phyloP scores from a whole-genome alignment of 2,888 invertebrate species.

The Macrophya annulata region DNA sequence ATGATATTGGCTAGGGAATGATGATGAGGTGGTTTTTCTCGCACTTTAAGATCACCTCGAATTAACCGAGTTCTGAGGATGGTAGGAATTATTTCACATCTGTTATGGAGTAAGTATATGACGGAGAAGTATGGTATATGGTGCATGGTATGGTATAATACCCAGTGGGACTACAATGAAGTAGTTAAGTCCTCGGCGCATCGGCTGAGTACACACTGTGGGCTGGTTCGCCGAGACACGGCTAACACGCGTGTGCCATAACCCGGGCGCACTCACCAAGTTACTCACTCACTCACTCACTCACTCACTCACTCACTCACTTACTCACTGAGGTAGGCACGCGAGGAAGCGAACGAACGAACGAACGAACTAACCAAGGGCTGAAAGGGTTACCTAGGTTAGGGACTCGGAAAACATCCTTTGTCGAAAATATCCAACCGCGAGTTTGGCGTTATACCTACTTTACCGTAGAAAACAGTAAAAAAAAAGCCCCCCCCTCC shows the following conservation, averaged over 20 bases:
- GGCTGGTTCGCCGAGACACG: neutral
- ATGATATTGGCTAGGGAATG: no score
- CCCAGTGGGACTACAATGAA: constrained; percentile 75
- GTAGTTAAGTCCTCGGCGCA: constrained; percentile 75
- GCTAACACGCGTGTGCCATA: neutral
- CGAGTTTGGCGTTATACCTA: neutral
- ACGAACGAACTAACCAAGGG: neutral
- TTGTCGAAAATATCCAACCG: constrained; percentile 72
- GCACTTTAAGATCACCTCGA: neutral
- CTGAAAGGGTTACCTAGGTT: constrained; percentile 77
- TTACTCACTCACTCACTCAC: constrained; percentile 1
- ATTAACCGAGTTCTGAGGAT: neutral
- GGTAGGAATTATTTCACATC: constrained; percentile 72
- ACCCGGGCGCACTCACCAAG: constrained; percentile 50
- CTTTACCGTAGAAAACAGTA: neutral
- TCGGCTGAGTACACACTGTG: constrained; percentile 74
- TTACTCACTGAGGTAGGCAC: constrained; percentile 9
- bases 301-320: constrained; percentile 21
- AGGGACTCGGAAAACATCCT: constrained; percentile 79
- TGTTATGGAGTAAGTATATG: constrained; percentile 66
- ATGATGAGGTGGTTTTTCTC: no score
- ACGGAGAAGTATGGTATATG: neutral
- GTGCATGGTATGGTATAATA: constrained; percentile 60
- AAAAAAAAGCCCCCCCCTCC: no score
- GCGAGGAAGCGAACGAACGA: constrained; percentile 35